Conservation (phyloP, 2,113 vertebrate species). For the Leptocoma aspasia region DNA sequence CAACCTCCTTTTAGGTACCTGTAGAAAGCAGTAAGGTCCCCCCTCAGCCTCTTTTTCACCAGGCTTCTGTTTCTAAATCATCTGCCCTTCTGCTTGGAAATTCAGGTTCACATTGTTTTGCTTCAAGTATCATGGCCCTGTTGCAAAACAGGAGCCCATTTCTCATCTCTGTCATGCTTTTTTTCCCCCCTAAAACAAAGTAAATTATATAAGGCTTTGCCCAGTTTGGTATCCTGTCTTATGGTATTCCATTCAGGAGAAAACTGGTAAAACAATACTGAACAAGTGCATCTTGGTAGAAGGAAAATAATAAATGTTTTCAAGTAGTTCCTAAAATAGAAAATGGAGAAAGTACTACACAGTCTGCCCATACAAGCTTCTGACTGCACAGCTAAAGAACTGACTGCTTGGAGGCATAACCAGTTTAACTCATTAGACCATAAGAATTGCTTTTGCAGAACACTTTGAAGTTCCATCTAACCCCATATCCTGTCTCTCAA, state of each 20-base stretch:
- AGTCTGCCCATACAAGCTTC: background rate
- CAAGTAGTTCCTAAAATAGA: background rate
- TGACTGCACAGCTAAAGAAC: background rate
- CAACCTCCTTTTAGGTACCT: background rate
- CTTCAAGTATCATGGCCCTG: background rate
- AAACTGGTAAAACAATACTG: background rate
- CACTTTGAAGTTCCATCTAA: background rate
- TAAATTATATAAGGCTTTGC: background rate
- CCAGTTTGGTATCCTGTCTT: background rate
- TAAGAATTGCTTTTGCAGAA: background rate
- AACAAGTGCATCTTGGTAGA: background rate
- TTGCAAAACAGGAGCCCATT: background rate
- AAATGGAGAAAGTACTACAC: background rate
- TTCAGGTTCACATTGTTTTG: background rate
- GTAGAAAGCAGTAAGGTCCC: background rate
- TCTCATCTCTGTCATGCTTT: background rate
- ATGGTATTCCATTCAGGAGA: background rate
- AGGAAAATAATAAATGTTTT: background rate
- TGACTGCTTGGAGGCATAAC: background rate
- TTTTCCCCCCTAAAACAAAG: background rate
- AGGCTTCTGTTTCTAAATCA: background rate
- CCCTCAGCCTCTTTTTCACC: background rate
- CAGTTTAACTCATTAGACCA: background rate
- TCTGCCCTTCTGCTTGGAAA: background rate
- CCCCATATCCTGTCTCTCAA: background rate